phyloP scores from a whole-genome alignment of 2,888 invertebrate species.

The Drosophila fulvimacula region DNA sequence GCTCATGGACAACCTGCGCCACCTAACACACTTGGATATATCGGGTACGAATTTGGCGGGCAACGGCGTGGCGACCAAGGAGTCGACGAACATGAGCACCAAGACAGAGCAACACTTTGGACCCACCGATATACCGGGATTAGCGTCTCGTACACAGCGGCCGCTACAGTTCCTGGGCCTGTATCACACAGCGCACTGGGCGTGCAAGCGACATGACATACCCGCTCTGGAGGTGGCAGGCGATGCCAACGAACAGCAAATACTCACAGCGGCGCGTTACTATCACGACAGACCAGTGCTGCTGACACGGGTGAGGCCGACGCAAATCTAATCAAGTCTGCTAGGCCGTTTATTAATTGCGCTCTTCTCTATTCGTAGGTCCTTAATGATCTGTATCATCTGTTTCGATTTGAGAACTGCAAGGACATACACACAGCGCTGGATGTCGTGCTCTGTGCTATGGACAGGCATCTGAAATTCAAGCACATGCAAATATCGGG shows the following conservation, averaged over 20 bases:
- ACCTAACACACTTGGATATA: constrained; percentile 94
- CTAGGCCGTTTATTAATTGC: neutral
- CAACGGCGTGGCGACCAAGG: constrained; percentile 89
- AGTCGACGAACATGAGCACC: constrained; percentile 77
- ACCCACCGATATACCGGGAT: constrained; percentile 93
- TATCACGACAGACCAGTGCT: constrained; percentile 94
- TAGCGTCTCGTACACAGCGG: constrained; percentile 90
- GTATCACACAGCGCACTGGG: constrained; percentile 94
- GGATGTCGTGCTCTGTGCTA: constrained; percentile 93
- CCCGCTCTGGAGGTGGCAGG: constrained; percentile 96
- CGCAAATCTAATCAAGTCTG: neutral
- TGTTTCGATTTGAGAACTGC: constrained; percentile 93
- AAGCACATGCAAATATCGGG: constrained; percentile 97
- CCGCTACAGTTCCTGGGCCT: constrained; percentile 96
- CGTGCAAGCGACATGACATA: constrained; percentile 95
- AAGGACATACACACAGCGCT: constrained; percentile 91
- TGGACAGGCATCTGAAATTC: constrained; percentile 94
- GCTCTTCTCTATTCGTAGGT: constrained; percentile 86
- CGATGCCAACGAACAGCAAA: constrained; percentile 95
- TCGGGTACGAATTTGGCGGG: constrained; percentile 98
- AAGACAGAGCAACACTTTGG: constrained; percentile 64
- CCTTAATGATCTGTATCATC: constrained; percentile 95
- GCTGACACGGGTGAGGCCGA: constrained; percentile 86
- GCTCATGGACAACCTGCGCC: constrained; percentile 90
- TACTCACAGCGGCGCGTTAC: constrained; percentile 92